Evolutionary conservation across 2,113 vertebrate genomes (phyloP).

Genomic region (Actinemys pallida): DNA sequence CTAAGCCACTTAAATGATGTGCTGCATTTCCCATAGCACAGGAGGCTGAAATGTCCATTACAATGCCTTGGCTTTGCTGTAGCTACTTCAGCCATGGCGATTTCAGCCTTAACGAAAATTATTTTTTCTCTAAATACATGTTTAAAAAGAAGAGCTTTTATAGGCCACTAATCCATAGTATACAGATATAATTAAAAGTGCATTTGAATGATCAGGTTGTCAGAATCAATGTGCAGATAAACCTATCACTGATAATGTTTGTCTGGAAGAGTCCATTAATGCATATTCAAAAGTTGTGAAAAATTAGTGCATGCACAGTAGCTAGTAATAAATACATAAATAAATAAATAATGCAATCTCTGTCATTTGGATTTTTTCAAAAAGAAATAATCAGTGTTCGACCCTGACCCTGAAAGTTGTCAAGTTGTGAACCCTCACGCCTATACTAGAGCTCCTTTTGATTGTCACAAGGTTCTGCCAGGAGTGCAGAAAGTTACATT

Average conservation of each 20-base stretch:
- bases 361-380: neutral
- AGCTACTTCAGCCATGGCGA: neutral
- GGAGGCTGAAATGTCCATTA: neutral
- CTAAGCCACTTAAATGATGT: neutral
- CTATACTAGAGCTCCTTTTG: neutral
- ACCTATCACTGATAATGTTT: neutral
- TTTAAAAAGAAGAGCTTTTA: neutral
- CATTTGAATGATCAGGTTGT: neutral
- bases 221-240: neutral
- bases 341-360: too few relatives aligned
- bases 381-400: neutral
- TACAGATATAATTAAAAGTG: neutral
- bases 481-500: neutral
- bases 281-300: neutral
- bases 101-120: neutral
- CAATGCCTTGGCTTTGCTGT: neutral
- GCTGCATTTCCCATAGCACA: neutral
- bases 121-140: neutral
- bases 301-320: neutral
- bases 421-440: neutral
- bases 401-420: neutral
- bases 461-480: neutral
- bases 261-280: neutral
- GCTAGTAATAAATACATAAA: neutral
- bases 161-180: neutral